phyloP scores from a whole-genome alignment of 2,797 vertebrate genomes.

The Pseudomugil tenellus region DNA sequence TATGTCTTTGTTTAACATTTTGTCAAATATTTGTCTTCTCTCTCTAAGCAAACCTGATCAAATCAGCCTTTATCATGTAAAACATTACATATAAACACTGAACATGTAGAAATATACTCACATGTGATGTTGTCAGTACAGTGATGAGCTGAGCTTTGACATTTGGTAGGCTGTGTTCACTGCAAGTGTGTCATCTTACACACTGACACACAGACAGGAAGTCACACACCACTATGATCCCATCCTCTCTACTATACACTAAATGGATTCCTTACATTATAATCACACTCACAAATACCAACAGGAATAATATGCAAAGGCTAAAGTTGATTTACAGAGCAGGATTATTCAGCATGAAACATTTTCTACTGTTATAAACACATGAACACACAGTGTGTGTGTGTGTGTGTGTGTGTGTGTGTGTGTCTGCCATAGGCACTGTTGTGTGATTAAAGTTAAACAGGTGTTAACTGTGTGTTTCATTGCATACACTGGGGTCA shows the following conservation, averaged over 20 bases:
- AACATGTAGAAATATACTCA: conserved; percentile 58
- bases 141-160: conserved; percentile 65
- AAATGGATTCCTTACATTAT: conserved; percentile 21
- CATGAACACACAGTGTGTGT: not conserved
- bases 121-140: conserved; percentile 65
- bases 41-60: not conserved
- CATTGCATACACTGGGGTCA: conserved; percentile 19
- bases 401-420: no score
- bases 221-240: conserved; percentile 50
- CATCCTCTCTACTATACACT: conserved; percentile 26
- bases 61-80: conserved; percentile 1
- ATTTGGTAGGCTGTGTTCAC: conserved; percentile 45
- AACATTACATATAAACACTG: not conserved
- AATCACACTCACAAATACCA: not conserved
- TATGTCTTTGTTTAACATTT: not conserved
- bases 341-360: not conserved
- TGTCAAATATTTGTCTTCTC: not conserved
- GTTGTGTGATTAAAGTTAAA: conserved; percentile 25
- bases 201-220: conserved; percentile 61
- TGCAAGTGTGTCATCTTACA: conserved; percentile 40
- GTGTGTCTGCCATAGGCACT: conserved; percentile 22
- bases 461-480: conserved; percentile 58
- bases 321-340: not conserved
- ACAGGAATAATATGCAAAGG: not conserved
- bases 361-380: not conserved